phyloP scores from a whole-genome alignment of 2,113 vertebrate species.

The Camelus bactrianus region DNA sequence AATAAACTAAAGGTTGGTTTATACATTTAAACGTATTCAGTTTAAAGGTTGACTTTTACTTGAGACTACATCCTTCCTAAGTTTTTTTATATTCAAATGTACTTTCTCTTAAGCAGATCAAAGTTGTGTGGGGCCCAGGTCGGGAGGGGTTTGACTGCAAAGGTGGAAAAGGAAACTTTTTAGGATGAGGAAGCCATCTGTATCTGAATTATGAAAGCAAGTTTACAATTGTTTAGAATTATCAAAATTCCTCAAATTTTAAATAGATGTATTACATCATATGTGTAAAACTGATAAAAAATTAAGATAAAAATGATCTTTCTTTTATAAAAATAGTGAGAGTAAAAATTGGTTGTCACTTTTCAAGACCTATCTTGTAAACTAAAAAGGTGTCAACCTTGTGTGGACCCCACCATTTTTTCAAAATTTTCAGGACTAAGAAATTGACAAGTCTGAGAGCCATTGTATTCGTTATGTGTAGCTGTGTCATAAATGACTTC shows the following conservation, averaged over 20 bases:
- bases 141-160: not conserved
- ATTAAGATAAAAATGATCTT: not conserved
- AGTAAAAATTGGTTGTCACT: not conserved
- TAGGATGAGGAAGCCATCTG: not conserved
- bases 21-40: not conserved
- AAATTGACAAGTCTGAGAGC: not conserved
- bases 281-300: not conserved
- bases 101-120: not conserved
- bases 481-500: not conserved
- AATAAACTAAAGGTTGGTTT: not conserved
- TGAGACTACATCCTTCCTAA: not conserved
- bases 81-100: not conserved
- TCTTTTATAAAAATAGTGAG: not conserved
- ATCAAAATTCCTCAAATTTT: slow-evolving; percentile 10
- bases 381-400: not conserved
- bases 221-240: not conserved
- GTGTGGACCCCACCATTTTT: not conserved
- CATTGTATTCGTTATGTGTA: not conserved
- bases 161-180: not conserved
- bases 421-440: not conserved
- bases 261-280: not conserved
- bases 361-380: slow-evolving; percentile 8
- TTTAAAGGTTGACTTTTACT: not conserved
- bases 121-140: not conserved
- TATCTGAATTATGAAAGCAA: not conserved